Evolutionary conservation across 1,140 invertebrate species (phyloP), one percentile per base, ranked within the genome.

Genomic region (Hyphantria cunea): DNA sequence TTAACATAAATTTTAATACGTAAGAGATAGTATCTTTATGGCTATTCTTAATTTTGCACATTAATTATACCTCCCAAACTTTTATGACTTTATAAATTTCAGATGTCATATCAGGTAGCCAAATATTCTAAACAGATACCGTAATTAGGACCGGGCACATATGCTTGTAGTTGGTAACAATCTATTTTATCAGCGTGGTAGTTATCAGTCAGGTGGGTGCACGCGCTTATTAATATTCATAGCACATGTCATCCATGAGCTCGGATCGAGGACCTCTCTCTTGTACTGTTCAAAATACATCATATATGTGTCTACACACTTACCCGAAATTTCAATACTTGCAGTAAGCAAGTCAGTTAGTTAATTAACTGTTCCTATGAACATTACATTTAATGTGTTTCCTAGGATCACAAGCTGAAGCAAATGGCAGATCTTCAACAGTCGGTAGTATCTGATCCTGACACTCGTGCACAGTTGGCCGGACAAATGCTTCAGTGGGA

Each of bases 371-470:
- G 37, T 58, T 37, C 39, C 37, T 45, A 58, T 49, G 47, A 58
- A 45, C 48, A 39, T 34, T 45, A 42, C 55, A 33, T 44, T 39
- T 31, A 13, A 58, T 32, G 13, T 41, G 32, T 50, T 11, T 31
- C 45, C 6, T 90, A 99, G 98, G 98, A 99, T 92, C 95, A 97
- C 76, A 99, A 99, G 89, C 92, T 99, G 91, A 98, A 98, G 89
- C 98, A 99, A 82, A 99, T 99, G 98, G 98, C 98, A 6, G 98
- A 99, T 89, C 93, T 99, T 71, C 98, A 99, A 87, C 95, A 98
- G 90, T 97, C 97, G 1, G 97, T 98, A 13, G 97, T 98, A 17
- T 96, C 96, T 12, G 98, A 99, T 86, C 94, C 95, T 17, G 96
- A 98, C 73, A 97, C 95, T 52, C 95, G 97, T 66, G 95, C 96